phyloP scores from a whole-genome alignment of 1,140 invertebrate genomes.

The Aphelenchoides fujianensis region DNA sequence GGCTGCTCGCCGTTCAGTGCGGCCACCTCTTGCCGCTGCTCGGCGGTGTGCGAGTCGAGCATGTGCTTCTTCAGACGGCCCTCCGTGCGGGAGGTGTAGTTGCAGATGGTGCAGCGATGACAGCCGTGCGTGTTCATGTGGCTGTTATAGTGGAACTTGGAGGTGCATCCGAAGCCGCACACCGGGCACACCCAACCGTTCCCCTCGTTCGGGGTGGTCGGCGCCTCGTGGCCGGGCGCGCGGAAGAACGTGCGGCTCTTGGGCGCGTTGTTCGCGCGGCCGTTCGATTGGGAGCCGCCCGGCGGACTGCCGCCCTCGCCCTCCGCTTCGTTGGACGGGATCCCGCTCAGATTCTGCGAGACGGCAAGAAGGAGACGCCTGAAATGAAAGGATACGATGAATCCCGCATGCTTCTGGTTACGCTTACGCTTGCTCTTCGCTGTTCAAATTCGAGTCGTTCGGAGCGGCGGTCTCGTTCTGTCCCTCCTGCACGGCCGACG shows the following conservation, averaged over 20 bases:
- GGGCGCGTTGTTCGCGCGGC: background rate
- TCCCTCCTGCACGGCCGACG: background rate
- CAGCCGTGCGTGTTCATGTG: constrained; percentile 68
- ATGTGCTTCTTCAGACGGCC: constrained; percentile 69
- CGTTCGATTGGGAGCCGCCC: background rate
- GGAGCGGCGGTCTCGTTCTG: background rate
- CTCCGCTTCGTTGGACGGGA: background rate
- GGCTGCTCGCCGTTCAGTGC: background rate
- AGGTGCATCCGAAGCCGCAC: constrained; percentile 60
- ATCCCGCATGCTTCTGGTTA: too few species aligned
- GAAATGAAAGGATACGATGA: constrained; percentile 1
- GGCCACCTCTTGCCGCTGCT: constrained; percentile 33
- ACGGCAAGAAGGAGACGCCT: constrained; percentile 19
- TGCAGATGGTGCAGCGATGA: constrained; percentile 66
- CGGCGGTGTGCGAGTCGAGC: constrained; percentile 65
- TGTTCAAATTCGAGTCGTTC: background rate
- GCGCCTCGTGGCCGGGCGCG: constrained; percentile 41
- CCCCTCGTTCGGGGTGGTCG: constrained; percentile 25
- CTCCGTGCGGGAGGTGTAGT: constrained; percentile 68
- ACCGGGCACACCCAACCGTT: constrained; percentile 53
- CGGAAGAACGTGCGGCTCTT: constrained; percentile 40
- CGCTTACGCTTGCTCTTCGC: constrained; percentile 17
- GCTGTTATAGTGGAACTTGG: constrained; percentile 64
- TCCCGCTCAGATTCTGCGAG: constrained; percentile 21
- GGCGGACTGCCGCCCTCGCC: background rate